Conservation (phyloP, 2,797 vertebrate species). For the Takifugu ocellatus region DNA sequence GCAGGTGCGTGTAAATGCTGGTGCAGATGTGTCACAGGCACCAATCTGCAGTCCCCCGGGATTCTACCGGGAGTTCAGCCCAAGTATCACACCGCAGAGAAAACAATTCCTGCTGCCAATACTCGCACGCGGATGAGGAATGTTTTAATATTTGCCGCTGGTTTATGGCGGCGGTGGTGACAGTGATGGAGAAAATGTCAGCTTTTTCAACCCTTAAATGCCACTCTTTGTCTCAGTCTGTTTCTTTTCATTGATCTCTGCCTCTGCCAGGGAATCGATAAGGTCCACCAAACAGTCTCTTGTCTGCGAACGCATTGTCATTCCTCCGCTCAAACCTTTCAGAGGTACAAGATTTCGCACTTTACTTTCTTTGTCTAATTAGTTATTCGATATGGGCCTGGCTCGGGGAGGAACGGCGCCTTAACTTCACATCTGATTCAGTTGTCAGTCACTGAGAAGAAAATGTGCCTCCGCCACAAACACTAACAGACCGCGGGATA, state of each 20-base stretch:
- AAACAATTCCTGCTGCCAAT: slow-evolving; percentile 99
- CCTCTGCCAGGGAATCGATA: slow-evolving; percentile 88
- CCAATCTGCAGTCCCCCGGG: slow-evolving; percentile 89
- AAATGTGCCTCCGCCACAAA: not conserved
- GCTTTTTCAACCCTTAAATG: slow-evolving; percentile 93
- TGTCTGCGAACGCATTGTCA: slow-evolving; percentile 88
- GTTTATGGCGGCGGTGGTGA: slow-evolving; percentile 90
- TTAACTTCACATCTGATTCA: slow-evolving; percentile 60
- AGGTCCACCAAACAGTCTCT: slow-evolving; percentile 90
- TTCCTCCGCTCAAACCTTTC: slow-evolving; percentile 62
- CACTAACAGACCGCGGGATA: slow-evolving; percentile 12
- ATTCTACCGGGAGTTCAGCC: slow-evolving; percentile 89
- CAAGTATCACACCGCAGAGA: slow-evolving; percentile 93
- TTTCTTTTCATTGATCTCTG: slow-evolving; percentile 96
- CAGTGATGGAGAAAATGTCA: slow-evolving; percentile 99
- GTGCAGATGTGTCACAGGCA: slow-evolving; percentile 86
- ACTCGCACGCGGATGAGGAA: slow-evolving; percentile 93
- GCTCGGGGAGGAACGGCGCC: slow-evolving; percentile 36
- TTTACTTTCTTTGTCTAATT: slow-evolving; percentile 72
- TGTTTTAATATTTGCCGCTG: slow-evolving; percentile 99
- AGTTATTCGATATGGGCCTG: slow-evolving; percentile 56
- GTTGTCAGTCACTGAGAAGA: slow-evolving; percentile 51
- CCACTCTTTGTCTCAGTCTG: slow-evolving; percentile 92
- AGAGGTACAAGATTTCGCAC: slow-evolving; percentile 53
- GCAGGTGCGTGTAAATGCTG: slow-evolving; percentile 74